These are phyloP conservation scores for Drosophila borealis DNA, from an alignment of 2,888 invertebrate genomes.

Conservation along the genomic window DNA sequence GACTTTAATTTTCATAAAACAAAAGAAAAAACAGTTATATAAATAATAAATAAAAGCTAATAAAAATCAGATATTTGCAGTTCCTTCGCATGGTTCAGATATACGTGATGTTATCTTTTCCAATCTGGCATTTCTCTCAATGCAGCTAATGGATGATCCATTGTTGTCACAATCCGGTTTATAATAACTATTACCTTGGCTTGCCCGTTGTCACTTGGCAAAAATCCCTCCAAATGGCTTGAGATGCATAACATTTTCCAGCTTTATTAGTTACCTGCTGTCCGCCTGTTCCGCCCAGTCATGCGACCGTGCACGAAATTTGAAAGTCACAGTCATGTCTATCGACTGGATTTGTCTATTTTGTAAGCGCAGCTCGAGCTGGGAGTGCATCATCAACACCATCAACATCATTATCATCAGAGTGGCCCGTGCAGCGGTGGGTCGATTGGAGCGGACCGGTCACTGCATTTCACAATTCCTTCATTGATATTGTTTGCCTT, in stretches of 20 bases:
- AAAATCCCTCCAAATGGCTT: constrained; percentile 41
- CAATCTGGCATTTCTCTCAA: constrained; percentile 29
- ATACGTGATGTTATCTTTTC: not conserved
- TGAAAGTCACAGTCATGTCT: constrained; percentile 51
- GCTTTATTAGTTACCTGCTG: constrained; percentile 18
- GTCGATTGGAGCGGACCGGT: constrained; percentile 1
- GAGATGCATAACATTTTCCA: constrained; percentile 50
- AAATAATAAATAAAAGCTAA: no score
- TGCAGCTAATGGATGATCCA: constrained; percentile 53
- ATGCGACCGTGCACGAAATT: constrained; percentile 38
- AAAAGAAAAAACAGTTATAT: no score
- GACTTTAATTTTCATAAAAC: no score
- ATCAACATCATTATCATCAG: constrained; percentile 10
- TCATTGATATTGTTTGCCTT: constrained; percentile 17
- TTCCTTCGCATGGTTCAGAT: no score
- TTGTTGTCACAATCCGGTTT: constrained; percentile 59
- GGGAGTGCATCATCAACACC: constrained; percentile 32
- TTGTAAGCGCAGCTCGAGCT: constrained; percentile 41
- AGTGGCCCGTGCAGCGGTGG: constrained; percentile 3
- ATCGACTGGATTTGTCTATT: constrained; percentile 37
- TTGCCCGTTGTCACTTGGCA: constrained; percentile 45
- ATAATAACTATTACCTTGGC: constrained; percentile 45
- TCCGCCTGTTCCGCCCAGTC: constrained; percentile 33
- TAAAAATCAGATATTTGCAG: not conserved
- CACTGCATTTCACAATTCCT: constrained; percentile 61